Conservation (phyloP, 2,113 vertebrate species). For the Oreamnos americanus region DNA sequence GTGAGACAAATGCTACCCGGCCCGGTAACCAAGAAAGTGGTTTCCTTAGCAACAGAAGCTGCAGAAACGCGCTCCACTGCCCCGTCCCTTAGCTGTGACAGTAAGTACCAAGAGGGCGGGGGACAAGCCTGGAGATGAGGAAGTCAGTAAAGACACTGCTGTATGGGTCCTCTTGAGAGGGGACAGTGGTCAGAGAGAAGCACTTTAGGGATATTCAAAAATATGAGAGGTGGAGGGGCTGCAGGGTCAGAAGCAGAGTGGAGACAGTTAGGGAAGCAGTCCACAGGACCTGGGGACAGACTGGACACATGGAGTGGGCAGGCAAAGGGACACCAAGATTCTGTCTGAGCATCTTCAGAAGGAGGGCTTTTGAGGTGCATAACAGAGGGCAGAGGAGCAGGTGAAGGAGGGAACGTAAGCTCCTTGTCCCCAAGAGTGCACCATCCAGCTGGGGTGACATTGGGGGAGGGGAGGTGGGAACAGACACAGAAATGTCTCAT, state of each 20-base stretch:
- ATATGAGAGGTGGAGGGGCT: neutral
- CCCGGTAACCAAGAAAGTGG: constrained; percentile 74
- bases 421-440: neutral
- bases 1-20: constrained; percentile 62
- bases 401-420: accelerated
- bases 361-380: neutral
- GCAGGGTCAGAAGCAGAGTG: neutral
- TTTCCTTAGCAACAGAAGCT: constrained; percentile 74
- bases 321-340: neutral
- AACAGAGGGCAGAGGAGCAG: neutral
- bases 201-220: neutral
- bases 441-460: neutral
- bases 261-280: too few species aligned
- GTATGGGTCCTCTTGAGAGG: neutral
- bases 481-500: neutral
- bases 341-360: neutral
- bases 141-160: neutral
- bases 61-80: neutral
- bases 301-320: neutral
- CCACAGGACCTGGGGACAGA: neutral
- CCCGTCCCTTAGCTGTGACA: constrained; percentile 21
- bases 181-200: neutral
- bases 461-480: too few species aligned
- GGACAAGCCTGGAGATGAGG: neutral
- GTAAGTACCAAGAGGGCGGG: neutral